Base-by-base conservation (phyloP, 2,888 invertebrate species). In the Agapetus fuscipes region DNA sequence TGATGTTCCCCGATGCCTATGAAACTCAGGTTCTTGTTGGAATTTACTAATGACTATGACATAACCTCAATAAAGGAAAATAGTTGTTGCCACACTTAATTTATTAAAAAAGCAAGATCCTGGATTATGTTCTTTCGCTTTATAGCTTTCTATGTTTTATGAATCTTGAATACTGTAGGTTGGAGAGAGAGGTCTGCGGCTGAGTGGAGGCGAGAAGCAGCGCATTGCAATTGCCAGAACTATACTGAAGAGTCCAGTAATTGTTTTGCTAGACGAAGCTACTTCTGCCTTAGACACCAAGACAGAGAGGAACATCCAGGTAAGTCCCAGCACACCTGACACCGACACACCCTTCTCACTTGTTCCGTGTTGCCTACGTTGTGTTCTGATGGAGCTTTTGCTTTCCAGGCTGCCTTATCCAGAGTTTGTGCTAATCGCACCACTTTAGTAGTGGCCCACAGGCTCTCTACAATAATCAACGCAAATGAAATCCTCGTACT, bases 181-280 rank as follows among this genome's bases (percentile, higher is more conserved):
- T 13, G 97, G 97, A 4, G 97, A 97, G 63, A 72, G 97, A 56
- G 97, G 97, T 3, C 64, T 97, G 41, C 81, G 94, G 47, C 67
- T 97, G 43, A 95, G 95, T 57, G 97, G 97, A 2, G 97, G 97
- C 2, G 97, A 97, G 59, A 97, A 98, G 56, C 97, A 98, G 60
- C 73, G 96, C 49, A 90, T 97, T 40, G 97, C 96, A 1, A 97
- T 97, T 48, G 97, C 97, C 0, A 70, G 97, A 46, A 96, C 96
- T 0, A 72, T 98, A 15, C 71, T 98, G 15, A 97, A 97, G 60
- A 76, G 88, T 3, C 96, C 96, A 0, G 75, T 79, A 25, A 83
- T 96, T 44, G 87, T 97, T 7, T 66, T 97, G 3, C 64, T 97
- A 6, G 97, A 97, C 59, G 97, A 97, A 66, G 96, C 91, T 2